phyloP scores from a whole-genome alignment of 2,888 invertebrate species.

The Drosophila anomelani region DNA sequence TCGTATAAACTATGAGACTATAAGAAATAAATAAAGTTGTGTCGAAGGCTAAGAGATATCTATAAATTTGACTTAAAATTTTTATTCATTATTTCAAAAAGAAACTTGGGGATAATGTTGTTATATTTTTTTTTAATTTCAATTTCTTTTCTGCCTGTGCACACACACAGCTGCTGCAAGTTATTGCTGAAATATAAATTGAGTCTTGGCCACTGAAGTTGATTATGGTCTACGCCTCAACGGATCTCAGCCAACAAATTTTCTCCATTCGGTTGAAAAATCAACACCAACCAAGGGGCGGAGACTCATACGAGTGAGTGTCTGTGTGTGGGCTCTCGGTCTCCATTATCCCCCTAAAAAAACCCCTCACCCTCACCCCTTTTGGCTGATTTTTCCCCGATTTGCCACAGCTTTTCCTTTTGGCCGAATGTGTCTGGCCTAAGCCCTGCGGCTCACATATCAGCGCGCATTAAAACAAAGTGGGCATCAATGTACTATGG shows the following conservation, averaged over 20 bases:
- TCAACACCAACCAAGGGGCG: conserved; percentile 63
- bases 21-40: background rate
- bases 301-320: conserved; percentile 36
- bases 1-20: background rate
- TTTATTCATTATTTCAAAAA: background rate
- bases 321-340: conserved; percentile 7
- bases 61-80: too few relatives aligned
- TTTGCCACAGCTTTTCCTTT: conserved; percentile 17
- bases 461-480: conserved; percentile 80
- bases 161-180: conserved; percentile 64
- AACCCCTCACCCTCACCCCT: background rate
- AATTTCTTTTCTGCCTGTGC: background rate
- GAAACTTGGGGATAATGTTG: background rate
- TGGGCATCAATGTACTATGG: conserved; percentile 78
- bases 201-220: conserved; percentile 83
- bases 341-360: conserved; percentile 3
- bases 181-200: conserved; percentile 73
- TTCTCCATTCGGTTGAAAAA: conserved; percentile 79
- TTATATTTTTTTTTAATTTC: background rate
- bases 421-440: conserved; percentile 53
- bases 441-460: conserved; percentile 77
- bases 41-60: too few relatives aligned
- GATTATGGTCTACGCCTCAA: conserved; percentile 81
- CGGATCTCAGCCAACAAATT: conserved; percentile 79
- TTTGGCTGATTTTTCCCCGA: background rate